Base-by-base conservation (phyloP, 2,797 vertebrate genomes). In the Coranthus polyacanthus region DNA sequence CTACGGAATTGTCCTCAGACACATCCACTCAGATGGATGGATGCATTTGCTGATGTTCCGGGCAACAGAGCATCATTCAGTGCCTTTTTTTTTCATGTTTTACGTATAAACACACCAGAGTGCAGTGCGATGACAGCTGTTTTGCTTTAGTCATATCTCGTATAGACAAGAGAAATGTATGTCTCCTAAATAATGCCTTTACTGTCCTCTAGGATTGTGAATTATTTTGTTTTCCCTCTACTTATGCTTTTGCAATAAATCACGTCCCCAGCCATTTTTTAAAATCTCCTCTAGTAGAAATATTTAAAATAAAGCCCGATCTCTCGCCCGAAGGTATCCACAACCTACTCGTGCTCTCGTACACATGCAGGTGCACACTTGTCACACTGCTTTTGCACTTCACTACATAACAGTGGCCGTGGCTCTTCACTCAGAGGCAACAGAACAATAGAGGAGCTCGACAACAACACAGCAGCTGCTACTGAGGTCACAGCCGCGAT, bases 1-100 rank as follows among this genome's bases (percentile, higher is more conserved):
- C 83, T 21, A 74, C 59, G 87, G 80, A 66, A 68, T 61, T 79
- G 78, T 89, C 85, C 83, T 82, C 81, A 83, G 83, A 87, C 84
- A 81, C 82, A 68, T 75, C 70, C 69, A 71, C 78, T 87, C 72
- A 12, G 81, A 83, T 75, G 84, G 78, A 86, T 88, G 83, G 86
- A 87, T 90, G 79, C 72, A 67, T 88, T 70, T 53, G 75, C 82
- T 89, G 77, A 86, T 88, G 75, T 82, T 86, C 70, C 72, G 65
- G 78, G 84, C 84, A 88, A 82, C 69, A 79, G 50, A 77, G 68
- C 69, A 84, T 85, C 74, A 82, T 64, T 79, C 84, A 69, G 68
- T 22, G 55, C 16, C 63, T 68, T 67, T 70, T 32, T 32, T 32
- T 32, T 32, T 32, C 24, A 72, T 68, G 71, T 37, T 73, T 72